Evolutionary conservation across 2,888 invertebrate species (phyloP).

Genomic region (Muscina levida): DNA sequence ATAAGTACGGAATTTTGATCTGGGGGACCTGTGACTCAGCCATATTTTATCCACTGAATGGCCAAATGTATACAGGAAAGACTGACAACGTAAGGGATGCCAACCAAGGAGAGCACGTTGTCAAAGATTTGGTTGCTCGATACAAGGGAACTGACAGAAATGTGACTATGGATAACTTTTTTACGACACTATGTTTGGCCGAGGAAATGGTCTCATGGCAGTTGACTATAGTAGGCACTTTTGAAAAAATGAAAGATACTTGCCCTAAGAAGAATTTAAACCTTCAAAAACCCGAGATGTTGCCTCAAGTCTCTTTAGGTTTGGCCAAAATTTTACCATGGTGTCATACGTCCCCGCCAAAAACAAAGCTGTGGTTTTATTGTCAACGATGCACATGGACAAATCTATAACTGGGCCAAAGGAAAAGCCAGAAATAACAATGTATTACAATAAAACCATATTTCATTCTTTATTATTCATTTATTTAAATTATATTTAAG

Average conservation of each 20-base stretch:
- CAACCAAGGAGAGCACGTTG: neutral
- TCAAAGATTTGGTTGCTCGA: slow-evolving; percentile 4
- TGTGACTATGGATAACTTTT: slow-evolving; percentile 11
- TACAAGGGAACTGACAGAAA: slow-evolving; percentile 13
- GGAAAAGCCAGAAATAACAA: slow-evolving; percentile 13
- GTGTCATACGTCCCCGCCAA: slow-evolving; percentile 2
- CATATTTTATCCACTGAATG: neutral
- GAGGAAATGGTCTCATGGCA: too few relatives aligned
- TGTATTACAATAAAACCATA: slow-evolving; percentile 1
- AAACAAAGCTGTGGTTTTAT: slow-evolving; percentile 6
- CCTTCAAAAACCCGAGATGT: too few relatives aligned
- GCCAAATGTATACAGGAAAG: slow-evolving; percentile 12
- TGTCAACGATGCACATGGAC: neutral
- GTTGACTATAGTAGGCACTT: neutral
- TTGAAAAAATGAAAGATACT: neutral
- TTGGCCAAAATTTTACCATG: neutral
- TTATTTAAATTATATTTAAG: too few relatives aligned
- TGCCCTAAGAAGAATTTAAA: neutral
- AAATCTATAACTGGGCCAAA: slow-evolving; percentile 12
- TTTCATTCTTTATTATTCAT: too few relatives aligned
- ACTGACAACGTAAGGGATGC: neutral
- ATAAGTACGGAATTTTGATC: neutral
- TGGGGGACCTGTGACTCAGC: slow-evolving; percentile 2
- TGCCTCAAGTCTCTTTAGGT: too few relatives aligned
- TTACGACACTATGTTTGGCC: too few relatives aligned